phyloP scores from a whole-genome alignment of 1,140 invertebrate species.

The Glomeris maerens region DNA sequence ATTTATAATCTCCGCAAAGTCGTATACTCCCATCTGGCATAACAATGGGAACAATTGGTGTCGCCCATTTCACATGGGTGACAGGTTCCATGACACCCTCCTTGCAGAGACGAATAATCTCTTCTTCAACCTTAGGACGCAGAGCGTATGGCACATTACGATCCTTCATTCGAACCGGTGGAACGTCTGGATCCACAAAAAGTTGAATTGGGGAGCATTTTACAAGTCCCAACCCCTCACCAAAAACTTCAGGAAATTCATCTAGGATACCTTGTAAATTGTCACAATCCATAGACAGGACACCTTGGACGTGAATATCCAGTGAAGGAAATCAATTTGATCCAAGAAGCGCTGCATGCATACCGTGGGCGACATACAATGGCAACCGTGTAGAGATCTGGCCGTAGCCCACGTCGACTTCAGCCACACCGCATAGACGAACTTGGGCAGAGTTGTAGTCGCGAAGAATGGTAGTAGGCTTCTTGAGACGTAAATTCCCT shows the following conservation, averaged over 20 bases:
- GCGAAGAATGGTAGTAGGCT: too few relatives aligned
- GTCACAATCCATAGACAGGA: too few relatives aligned
- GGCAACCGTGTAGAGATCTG: too few relatives aligned
- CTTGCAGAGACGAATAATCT: conserved; percentile 14
- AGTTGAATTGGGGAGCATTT: neutral
- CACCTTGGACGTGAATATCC: too few relatives aligned
- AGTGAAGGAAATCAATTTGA: too few relatives aligned
- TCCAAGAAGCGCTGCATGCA: too few relatives aligned
- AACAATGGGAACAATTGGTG: conserved; percentile 28
- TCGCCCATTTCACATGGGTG: conserved; percentile 24
- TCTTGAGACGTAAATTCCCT: too few relatives aligned
- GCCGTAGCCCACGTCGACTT: too few relatives aligned
- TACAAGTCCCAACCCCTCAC: neutral
- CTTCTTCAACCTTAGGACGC: conserved; percentile 14
- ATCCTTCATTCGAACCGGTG: neutral
- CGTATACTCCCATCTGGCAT: conserved; percentile 26
- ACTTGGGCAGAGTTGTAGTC: too few relatives aligned
- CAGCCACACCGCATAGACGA: too few relatives aligned
- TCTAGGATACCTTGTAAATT: too few relatives aligned
- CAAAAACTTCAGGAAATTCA: neutral
- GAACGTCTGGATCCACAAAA: neutral
- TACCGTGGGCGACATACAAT: too few relatives aligned
- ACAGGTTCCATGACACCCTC: conserved; percentile 20
- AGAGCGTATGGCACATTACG: conserved; percentile 12
- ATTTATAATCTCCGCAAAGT: conserved; percentile 28